Percentiles rank a stretch among this genome's conserved stretches.
Conservation (phyloP, 2,888 invertebrate species). For the Aphidoletes aphidimyza region DNA sequence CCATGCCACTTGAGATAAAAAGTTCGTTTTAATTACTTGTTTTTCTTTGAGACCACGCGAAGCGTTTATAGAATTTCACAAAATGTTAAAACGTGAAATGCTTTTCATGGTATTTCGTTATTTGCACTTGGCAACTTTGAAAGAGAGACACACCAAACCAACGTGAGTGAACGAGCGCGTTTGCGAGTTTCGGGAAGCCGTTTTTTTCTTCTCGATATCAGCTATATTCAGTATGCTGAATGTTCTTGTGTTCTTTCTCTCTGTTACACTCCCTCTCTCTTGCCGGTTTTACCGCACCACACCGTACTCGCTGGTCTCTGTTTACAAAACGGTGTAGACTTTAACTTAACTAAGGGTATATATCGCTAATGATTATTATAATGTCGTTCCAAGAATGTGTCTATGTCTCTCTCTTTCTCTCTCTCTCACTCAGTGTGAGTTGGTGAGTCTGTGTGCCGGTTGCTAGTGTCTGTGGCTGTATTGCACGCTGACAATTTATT, state of each 20-base stretch:
- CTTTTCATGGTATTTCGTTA: not conserved
- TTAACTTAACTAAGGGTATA: constrained; percentile 26
- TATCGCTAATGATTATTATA: constrained; percentile 46
- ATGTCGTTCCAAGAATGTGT: constrained; percentile 17
- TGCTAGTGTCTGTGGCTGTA: not conserved
- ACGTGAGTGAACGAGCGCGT: too few species aligned
- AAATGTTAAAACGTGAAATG: not conserved
- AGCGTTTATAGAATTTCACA: constrained; percentile 43
- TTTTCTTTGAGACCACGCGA: constrained; percentile 51
- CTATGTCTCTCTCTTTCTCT: not conserved
- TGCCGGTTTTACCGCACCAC: not conserved
- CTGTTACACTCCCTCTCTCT: not conserved
- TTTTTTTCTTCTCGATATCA: not conserved
- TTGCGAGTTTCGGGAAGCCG: not conserved
- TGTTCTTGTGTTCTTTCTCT: not conserved
- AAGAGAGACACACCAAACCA: too few species aligned
- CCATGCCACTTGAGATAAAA: constrained; percentile 51
- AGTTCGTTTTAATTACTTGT: constrained; percentile 51
- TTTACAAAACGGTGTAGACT: constrained; percentile 16
- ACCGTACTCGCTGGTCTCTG: not conserved
- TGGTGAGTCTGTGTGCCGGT: not conserved
- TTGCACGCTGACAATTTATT: constrained; percentile 10
- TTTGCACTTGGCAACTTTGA: constrained; percentile 24
- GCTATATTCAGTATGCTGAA: not conserved
- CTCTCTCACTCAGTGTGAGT: not conserved